phyloP scores from a whole-genome alignment of 1,140 invertebrate genomes.

The Calycopis cecrops region DNA sequence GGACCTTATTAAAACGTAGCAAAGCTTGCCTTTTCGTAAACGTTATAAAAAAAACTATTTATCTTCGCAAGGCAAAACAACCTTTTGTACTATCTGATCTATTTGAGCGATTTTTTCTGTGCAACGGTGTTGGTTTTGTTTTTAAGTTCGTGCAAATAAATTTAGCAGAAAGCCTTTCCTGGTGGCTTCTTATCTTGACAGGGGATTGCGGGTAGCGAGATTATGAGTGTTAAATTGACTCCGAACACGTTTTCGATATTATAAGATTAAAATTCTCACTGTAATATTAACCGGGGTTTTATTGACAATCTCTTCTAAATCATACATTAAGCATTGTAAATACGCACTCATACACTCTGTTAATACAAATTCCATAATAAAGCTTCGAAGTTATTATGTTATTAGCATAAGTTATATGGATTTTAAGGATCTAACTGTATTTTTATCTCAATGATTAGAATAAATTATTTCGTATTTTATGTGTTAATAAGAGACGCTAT shows the following conservation, averaged over 20 bases:
- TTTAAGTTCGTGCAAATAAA: constrained; percentile 60
- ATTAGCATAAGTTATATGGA: background rate
- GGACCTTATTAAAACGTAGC: constrained; percentile 21
- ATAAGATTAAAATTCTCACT: constrained; percentile 29
- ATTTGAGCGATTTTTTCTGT: constrained; percentile 59
- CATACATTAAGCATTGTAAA: background rate
- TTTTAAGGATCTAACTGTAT: background rate
- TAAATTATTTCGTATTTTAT: constrained; percentile 4
- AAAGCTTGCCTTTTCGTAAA: constrained; percentile 12
- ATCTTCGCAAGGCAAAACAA: constrained; percentile 55
- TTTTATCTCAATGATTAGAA: background rate
- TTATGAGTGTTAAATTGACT: constrained; percentile 54
- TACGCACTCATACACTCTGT: background rate
- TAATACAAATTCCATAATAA: background rate
- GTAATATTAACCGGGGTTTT: background rate
- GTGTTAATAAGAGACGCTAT: background rate
- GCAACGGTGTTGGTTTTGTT: constrained; percentile 60
- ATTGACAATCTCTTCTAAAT: background rate
- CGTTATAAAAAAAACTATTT: constrained; percentile 49
- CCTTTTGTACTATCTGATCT: constrained; percentile 67
- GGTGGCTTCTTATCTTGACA: constrained; percentile 51
- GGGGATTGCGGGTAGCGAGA: constrained; percentile 38
- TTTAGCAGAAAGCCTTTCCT: constrained; percentile 39
- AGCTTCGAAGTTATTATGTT: background rate
- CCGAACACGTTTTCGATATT: constrained; percentile 32